Base-by-base conservation (phyloP, 2,797 vertebrate genomes). In the Galagoides demidoff region DNA sequence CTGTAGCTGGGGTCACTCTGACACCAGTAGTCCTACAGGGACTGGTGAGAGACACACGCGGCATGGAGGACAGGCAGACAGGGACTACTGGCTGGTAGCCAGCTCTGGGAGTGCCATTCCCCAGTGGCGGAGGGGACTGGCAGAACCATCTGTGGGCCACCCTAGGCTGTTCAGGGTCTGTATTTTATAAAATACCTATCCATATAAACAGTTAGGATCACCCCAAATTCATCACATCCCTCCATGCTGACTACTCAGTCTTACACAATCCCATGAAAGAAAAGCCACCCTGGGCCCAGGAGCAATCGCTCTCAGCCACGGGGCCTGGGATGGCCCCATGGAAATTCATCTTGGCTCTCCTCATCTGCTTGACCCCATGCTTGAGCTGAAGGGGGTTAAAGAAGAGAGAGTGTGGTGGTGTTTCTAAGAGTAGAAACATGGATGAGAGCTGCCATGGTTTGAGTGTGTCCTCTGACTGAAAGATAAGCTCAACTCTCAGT, bases 1-100 rank as follows among this genome's bases (percentile, higher is more conserved):
- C 95, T 73, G 59, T 90, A 96, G 93, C 37, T 34, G 84, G 90
- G 43, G 23, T 82, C 96, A 85, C 71, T 95, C 92, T 59, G 8
- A 64, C 29, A 31, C 39, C 81, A 49, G 4, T 3, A 0, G 19
- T 49, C 39, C 39, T 64, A 5, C 61, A 45, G 39, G 61, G 39
- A 64, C 10, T n/a, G 11, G 20, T 2, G 11, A 20, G 39, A 4
- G 29, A 22, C 27, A 16, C 13, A 59, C 19, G 11, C 0, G 12
- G 43, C 27, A 12, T 31, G 19, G 39, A 19, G 39, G 20, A 64
- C 20, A 29, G 17, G 43, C 29, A n/a, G 45, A 23, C 61, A 49
- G 39, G 17, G 27, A n/a, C 2, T 14, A 19, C 12, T 37, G 25
- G 17, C 39, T 39, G 39, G 39, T 34, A 4, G 7, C 25, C 20